A percentile compares a stretch with the other conserved stretches of the same genome.
These are phyloP conservation scores for Sphaerodactylus townsendi DNA, from an alignment of 2,113 vertebrate species.

Conservation along the genomic window DNA sequence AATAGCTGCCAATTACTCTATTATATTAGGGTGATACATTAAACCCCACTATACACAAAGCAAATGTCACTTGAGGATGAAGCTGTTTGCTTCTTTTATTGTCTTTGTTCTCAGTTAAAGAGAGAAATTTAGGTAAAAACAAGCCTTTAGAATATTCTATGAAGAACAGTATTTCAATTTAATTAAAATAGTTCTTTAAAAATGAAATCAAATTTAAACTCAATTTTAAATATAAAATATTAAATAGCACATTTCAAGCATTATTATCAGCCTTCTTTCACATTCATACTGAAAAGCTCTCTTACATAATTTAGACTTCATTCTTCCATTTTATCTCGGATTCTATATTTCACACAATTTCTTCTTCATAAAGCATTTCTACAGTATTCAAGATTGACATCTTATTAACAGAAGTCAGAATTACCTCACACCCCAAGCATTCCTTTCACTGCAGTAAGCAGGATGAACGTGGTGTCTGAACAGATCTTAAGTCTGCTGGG, in stretches of 20 bases:
- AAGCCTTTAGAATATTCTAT: background rate
- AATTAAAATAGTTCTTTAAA: too few relatives aligned
- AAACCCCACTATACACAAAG: background rate
- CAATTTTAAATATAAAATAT: background rate
- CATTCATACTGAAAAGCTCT: background rate
- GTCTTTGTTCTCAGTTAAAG: background rate
- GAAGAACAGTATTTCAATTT: background rate
- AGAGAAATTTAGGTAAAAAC: background rate
- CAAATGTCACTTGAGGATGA: background rate
- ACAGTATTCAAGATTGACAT: background rate
- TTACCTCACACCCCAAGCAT: background rate
- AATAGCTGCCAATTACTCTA: background rate
- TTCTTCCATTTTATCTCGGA: background rate
- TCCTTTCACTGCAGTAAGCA: background rate
- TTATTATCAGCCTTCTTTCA: background rate
- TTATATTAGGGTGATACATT: background rate
- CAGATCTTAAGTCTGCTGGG: background rate
- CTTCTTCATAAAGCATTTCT: background rate
- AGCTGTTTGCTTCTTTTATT: background rate
- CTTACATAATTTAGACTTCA: background rate
- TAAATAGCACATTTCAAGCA: background rate
- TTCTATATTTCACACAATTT: background rate
- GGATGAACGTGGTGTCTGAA: background rate
- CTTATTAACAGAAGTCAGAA: background rate
- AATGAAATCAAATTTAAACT: too few relatives aligned